Evolutionary conservation across 2,113 vertebrate species (phyloP).

Genomic region (Aphelocoma coerulescens): DNA sequence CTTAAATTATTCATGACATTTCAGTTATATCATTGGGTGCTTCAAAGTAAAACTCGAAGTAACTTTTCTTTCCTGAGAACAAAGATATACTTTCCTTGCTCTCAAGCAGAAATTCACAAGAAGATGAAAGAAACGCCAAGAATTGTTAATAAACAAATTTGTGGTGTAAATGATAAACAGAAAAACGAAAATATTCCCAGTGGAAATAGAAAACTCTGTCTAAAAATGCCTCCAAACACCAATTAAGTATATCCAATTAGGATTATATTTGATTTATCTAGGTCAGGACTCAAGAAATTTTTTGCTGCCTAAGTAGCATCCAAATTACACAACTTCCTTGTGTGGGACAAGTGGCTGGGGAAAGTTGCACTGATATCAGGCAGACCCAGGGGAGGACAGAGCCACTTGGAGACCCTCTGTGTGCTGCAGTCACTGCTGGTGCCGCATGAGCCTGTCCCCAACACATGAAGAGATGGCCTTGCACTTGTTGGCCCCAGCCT

Average conservation of each 20-base stretch:
- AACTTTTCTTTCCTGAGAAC: slow-evolving; percentile 63
- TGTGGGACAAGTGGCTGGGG: background rate
- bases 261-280: slow-evolving; percentile 47
- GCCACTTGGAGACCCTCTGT: background rate
- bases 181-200: slow-evolving; percentile 53
- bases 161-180: slow-evolving; percentile 47
- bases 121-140: slow-evolving; percentile 61
- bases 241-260: slow-evolving; percentile 44
- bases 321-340: background rate
- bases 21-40: slow-evolving; percentile 61
- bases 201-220: slow-evolving; percentile 15
- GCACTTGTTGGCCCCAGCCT: background rate
- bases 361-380: background rate
- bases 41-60: slow-evolving; percentile 63
- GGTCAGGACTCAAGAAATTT: slow-evolving; percentile 12
- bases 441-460: no score
- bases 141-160: slow-evolving; percentile 60
- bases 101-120: slow-evolving; percentile 34
- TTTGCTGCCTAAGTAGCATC: background rate
- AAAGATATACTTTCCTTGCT: slow-evolving; percentile 32
- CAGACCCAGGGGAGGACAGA: background rate
- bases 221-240: slow-evolving; percentile 47
- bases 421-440: background rate
- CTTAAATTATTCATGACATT: slow-evolving; percentile 71
- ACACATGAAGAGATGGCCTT: rapidly evolving